These are phyloP conservation scores for Gallinago undulata DNA, from an alignment of 2,113 vertebrate species.

Conservation along the genomic window DNA sequence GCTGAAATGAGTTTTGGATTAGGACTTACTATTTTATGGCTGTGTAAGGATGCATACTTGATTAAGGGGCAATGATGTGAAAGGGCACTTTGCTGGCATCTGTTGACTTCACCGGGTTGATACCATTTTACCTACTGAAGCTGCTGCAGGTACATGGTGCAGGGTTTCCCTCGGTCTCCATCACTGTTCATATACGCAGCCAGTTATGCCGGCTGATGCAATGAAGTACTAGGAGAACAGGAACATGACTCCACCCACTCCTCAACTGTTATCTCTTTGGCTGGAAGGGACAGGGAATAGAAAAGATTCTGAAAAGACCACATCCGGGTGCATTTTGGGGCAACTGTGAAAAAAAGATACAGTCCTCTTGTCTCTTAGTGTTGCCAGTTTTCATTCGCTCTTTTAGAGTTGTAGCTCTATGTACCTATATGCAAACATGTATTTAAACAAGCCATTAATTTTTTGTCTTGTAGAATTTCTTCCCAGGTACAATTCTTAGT, in stretches of 20 bases:
- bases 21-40: background rate
- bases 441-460: background rate
- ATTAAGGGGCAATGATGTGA: background rate
- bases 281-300: background rate
- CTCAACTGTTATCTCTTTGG: background rate
- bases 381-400: background rate
- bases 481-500: background rate
- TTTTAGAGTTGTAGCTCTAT: background rate
- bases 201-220: background rate
- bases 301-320: background rate
- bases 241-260: background rate
- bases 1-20: background rate
- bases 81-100: background rate
- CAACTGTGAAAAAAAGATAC: background rate
- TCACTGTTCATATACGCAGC: fast-evolving
- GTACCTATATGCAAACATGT: fast-evolving
- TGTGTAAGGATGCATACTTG: background rate
- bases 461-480: background rate
- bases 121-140: background rate
- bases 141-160: background rate
- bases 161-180: background rate
- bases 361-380: background rate
- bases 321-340: background rate
- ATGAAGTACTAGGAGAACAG: background rate
- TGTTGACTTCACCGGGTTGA: background rate